Evolutionary conservation across 1,140 invertebrate genomes (phyloP).

Genomic region (Drosophila tristis): DNA sequence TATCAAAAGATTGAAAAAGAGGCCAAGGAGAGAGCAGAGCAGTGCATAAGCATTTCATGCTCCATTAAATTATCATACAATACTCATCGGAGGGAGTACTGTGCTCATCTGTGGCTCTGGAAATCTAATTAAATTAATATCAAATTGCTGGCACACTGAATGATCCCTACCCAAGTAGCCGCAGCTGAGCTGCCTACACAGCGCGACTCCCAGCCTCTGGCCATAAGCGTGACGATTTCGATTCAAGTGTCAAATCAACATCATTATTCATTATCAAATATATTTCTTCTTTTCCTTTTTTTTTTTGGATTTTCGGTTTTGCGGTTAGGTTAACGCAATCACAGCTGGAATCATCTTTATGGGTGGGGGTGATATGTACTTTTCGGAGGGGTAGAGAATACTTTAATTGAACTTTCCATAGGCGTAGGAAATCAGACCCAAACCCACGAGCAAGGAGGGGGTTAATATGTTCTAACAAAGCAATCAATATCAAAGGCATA

Average conservation of each 20-base stretch:
- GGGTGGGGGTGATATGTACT: conserved; percentile 12
- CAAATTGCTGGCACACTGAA: conserved; percentile 30
- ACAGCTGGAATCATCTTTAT: conserved; percentile 57
- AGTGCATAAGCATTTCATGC: conserved; percentile 60
- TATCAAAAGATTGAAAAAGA: conserved; percentile 13
- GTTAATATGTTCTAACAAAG: conserved; percentile 80
- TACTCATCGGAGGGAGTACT: conserved; percentile 21
- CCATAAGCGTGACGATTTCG: conserved; percentile 67
- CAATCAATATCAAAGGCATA: conserved; percentile 79
- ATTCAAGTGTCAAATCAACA: conserved; percentile 79
- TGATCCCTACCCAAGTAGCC: conserved; percentile 62
- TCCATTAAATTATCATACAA: conserved; percentile 71
- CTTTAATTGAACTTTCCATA: conserved; percentile 77
- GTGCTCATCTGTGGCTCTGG: conserved; percentile 12
- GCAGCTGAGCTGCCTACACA: conserved; percentile 50
- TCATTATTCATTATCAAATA: conserved; percentile 84
- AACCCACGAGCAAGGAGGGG: conserved; percentile 28
- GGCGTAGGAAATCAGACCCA: conserved; percentile 29
- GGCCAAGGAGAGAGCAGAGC: not conserved
- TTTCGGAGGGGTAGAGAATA: conserved; percentile 17
- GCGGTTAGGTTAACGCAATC: conserved; percentile 65
- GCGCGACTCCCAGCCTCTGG: conserved; percentile 25
- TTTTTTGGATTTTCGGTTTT: conserved; percentile 51
- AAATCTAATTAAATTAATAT: conserved; percentile 78
- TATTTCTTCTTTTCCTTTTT: conserved; percentile 32